phyloP scores from a whole-genome alignment of 2,797 vertebrate species.

The Zenarchopterus dispar region DNA sequence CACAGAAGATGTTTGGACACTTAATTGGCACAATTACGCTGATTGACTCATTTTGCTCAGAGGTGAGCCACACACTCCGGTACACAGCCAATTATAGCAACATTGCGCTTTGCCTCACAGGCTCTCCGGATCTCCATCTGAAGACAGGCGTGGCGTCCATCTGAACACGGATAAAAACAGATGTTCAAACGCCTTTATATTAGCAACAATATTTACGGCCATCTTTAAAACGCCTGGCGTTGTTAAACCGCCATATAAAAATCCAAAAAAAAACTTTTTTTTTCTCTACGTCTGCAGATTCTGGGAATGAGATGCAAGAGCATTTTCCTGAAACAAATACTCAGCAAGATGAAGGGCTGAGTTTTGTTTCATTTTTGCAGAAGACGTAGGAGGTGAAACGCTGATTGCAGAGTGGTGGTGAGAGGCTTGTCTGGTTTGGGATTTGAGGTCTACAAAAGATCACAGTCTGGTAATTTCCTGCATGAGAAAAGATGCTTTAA shows the following conservation, averaged over 20 bases:
- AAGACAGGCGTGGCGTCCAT: constrained; percentile 47
- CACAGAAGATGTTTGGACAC: constrained; percentile 68
- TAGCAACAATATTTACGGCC: constrained; percentile 61
- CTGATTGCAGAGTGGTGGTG: constrained; percentile 44
- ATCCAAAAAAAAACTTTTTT: constrained; percentile 17
- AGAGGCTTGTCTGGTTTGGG: constrained; percentile 55
- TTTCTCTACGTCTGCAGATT: constrained; percentile 32
- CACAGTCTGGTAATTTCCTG: constrained; percentile 66
- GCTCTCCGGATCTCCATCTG: constrained; percentile 17
- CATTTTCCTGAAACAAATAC: constrained; percentile 7
- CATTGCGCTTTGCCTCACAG: constrained; percentile 30
- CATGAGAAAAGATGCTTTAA: constrained; percentile 66
- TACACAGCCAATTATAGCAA: constrained; percentile 50
- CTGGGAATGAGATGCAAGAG: constrained; percentile 23
- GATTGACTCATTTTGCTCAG: constrained; percentile 64
- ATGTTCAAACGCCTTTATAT: constrained; percentile 63
- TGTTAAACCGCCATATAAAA: constrained; percentile 33
- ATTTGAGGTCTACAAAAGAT: constrained; percentile 69
- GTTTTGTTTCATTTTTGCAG: constrained; percentile 33
- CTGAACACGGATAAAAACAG: constrained; percentile 56
- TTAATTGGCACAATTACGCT: constrained; percentile 71
- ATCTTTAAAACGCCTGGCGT: constrained; percentile 57
- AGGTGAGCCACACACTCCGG: constrained; percentile 55
- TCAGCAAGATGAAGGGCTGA: not conserved
- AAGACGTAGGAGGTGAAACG: constrained; percentile 28